Conservation (phyloP, 2,113 vertebrate genomes). For the Colossoma macropomum region DNA sequence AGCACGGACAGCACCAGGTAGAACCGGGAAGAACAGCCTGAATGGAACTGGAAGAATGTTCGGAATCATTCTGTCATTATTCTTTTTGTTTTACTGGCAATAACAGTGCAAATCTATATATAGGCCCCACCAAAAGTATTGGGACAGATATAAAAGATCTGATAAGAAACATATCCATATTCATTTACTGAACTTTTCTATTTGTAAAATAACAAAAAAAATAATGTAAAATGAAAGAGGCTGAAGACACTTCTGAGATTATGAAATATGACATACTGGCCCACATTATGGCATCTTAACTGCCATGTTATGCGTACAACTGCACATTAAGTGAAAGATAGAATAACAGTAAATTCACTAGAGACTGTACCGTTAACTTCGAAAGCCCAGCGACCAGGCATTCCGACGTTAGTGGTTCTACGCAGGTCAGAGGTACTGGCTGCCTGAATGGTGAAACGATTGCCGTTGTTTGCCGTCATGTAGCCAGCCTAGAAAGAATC, state of each 20-base stretch:
- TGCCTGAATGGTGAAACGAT: neutral
- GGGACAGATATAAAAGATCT: too few relatives aligned
- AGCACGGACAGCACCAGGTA: neutral
- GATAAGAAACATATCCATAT: too few relatives aligned
- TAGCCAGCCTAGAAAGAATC: slow-evolving; percentile 25
- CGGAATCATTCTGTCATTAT: neutral
- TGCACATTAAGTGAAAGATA: too few relatives aligned
- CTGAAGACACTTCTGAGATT: too few relatives aligned
- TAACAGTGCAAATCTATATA: too few relatives aligned
- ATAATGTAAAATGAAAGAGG: too few relatives aligned
- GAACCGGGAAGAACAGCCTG: neutral
- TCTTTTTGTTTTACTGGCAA: neutral
- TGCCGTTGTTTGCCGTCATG: neutral
- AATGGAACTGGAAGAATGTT: neutral
- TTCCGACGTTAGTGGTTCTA: slow-evolving; percentile 11
- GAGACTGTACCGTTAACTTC: neutral
- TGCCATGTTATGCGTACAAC: too few relatives aligned
- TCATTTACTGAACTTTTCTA: too few relatives aligned
- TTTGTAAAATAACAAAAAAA: too few relatives aligned
- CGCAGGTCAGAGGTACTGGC: neutral
- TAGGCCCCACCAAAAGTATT: too few relatives aligned
- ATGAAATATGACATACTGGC: too few relatives aligned
- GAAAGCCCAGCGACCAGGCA: slow-evolving; percentile 30
- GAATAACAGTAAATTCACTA: neutral
- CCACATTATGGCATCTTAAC: neutral